A percentile compares a stretch with the other conserved stretches of the same genome.
Evolutionary conservation across 2,113 vertebrate genomes (phyloP).

Genomic region (Herpetotheres cachinnans): DNA sequence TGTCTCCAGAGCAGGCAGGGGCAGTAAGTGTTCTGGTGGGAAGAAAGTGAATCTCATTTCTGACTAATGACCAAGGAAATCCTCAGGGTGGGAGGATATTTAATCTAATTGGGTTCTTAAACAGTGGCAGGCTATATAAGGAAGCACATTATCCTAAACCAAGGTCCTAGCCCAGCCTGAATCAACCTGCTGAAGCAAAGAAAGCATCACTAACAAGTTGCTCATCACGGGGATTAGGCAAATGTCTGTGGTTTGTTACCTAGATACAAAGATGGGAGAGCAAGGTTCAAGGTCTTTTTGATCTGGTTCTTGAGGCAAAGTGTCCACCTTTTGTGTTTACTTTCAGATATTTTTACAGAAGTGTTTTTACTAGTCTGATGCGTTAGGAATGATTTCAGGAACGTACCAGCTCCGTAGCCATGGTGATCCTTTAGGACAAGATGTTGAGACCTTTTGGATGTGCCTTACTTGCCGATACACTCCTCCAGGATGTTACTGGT

Average conservation of each 20-base stretch:
- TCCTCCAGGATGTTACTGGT: neutral
- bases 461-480: neutral
- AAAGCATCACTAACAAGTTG: neutral
- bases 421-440: neutral
- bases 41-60: constrained; percentile 37
- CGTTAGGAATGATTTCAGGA: neutral
- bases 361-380: neutral
- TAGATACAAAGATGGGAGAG: neutral
- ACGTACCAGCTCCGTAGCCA: neutral
- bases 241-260: neutral
- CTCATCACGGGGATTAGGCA: neutral
- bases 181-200: neutral
- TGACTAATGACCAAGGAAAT: constrained; percentile 37
- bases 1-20: neutral
- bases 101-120: constrained; percentile 22
- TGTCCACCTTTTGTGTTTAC: neutral
- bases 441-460: neutral
- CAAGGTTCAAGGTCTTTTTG: neutral
- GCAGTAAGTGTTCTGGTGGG: neutral
- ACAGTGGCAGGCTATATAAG: neutral
- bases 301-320: neutral
- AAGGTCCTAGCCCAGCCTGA: neutral
- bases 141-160: neutral
- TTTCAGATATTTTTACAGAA: neutral
- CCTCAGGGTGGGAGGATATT: neutral